Base-by-base conservation (phyloP, 2,888 invertebrate genomes). In the Saturnia japonica region DNA sequence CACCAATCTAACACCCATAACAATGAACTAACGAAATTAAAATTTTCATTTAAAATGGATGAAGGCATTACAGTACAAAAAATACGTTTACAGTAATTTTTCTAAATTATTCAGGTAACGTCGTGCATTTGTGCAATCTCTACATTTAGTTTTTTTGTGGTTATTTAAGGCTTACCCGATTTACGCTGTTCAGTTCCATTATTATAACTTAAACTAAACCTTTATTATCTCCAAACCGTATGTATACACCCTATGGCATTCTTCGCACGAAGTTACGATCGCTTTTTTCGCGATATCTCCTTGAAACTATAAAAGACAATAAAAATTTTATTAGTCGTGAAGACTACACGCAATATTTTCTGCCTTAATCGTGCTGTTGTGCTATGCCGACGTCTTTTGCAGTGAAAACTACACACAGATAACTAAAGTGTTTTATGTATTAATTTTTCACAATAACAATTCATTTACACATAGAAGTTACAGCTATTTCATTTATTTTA, bases 241-340 rank as follows among this genome's bases (percentile, higher is more conserved):
- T 81, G 72, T 72, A 76, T 81, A 81, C 78, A 82, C 82, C 85
- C 81, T 90, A 89, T 90, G 82, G 86, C 90, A 92, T 89, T 88
- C 88, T 88, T 88, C 88, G 74, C 79, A 80, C 88, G 90, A 80
- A 76, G 87, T 85, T 82, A 79, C 80, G 88, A 84, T 85, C 84
- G 87, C 86, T 82, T 87, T 86, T 60, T 87, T 83, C 83, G 88
- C 87, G 88, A 88, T 84, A 84, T 90, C 89, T 89, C 90, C 93
- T 91, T 90, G 89, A 92, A 90, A 93, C 92, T 91, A 93, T 89
- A 93, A 93, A 86, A 90, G 84, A 91, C 81, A 90, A 87, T 87
- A 88, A 82, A 84, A 82, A 74, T 80, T 89, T 88, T 89, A 90
- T 88, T 90, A 88, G 83, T 77, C 79, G 76, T 77, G 74, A 80